Evolutionary conservation across 92 coral and sea anemone genomes (phyloP), one percentile per base, ranked within the genome.

Genomic region (Chrysogorgia sp.): DNA sequence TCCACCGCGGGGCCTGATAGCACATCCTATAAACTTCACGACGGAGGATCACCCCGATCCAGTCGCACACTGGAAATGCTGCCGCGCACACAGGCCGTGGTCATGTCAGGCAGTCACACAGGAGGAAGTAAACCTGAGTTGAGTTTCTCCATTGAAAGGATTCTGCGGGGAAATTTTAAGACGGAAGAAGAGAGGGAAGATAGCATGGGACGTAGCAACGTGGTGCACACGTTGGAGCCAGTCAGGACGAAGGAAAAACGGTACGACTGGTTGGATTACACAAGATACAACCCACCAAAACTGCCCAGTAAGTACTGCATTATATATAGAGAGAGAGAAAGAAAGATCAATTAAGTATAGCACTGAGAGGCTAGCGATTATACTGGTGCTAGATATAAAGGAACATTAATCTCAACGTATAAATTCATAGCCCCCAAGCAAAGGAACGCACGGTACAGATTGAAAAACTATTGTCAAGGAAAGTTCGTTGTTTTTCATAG

Each of bases 241-340:
- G 25, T 12, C 49, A 34, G 71, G 26, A 24, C 17, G 5, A 25
- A 14, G 21, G 33, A 30, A 2, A 37, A 37, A 37, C 12, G 37
- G 33, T 72, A 50, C 13, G 94, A 93, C 24, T 96, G 99, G 99
- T 70, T 96, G 34, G 66, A 89, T 17, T 96, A 86, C 58, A 87
- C 99, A 14, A 86, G 99, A 53, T 96, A 96, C 75, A 87, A 90
- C 30, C 99, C 99, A 49, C 99, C 99, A 3, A 96, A 92, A 63
- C 83, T 96, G 28, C 99, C 99, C 48, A 91, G 99, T 96, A 80
- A 96, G 99, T 92, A 59, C 2, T 15, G 17, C 37, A 4, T 26
- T 59, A 28, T 25, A n/a, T n/a, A 49, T 49, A 49, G 57, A 10
- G 26, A 15, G 10, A 2, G 24, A 57, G 1, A 22, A 57, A 21